These are phyloP conservation scores for Anticlea derivata DNA, from an alignment of 2,888 invertebrate genomes.

Conservation along the genomic window DNA sequence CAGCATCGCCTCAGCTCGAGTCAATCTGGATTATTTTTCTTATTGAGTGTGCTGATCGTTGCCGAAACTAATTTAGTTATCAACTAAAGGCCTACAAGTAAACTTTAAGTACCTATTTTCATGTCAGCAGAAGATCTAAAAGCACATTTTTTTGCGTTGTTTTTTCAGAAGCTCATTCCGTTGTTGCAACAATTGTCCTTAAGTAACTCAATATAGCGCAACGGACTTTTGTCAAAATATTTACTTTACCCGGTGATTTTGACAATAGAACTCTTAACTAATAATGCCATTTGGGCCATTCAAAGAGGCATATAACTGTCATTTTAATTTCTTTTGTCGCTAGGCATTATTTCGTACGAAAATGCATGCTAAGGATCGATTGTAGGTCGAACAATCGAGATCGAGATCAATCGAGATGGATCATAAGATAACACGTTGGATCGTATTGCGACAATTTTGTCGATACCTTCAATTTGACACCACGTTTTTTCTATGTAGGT, in stretches of 20 bases:
- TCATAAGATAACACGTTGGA: slow-evolving; percentile 63
- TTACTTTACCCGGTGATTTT: slow-evolving; percentile 66
- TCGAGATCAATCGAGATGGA: slow-evolving; percentile 55
- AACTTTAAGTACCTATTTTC: no score
- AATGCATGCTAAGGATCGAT: slow-evolving; percentile 58
- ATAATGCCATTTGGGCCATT: slow-evolving; percentile 70
- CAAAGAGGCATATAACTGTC: slow-evolving; percentile 66
- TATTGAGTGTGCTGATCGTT: no score
- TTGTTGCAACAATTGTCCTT: slow-evolving; percentile 65
- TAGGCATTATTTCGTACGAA: slow-evolving; percentile 52
- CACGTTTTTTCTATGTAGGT: not conserved
- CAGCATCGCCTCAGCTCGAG: no score
- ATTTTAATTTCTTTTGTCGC: slow-evolving; percentile 67
- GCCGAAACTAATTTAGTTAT: no score
- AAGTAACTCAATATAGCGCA: slow-evolving; percentile 76
- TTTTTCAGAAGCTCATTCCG: slow-evolving; percentile 41
- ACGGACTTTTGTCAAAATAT: slow-evolving; percentile 81
- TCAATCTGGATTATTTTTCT: no score
- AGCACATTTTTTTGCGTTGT: slow-evolving; percentile 29
- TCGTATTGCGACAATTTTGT: slow-evolving; percentile 57
- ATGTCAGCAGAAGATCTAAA: slow-evolving; percentile 19
- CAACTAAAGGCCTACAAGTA: no score
- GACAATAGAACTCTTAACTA: slow-evolving; percentile 72
- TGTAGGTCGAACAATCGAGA: slow-evolving; percentile 49
- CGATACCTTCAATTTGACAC: slow-evolving; percentile 34